Conservation (phyloP, 2,797 vertebrate species). For the Phoeniculus purpureus region DNA sequence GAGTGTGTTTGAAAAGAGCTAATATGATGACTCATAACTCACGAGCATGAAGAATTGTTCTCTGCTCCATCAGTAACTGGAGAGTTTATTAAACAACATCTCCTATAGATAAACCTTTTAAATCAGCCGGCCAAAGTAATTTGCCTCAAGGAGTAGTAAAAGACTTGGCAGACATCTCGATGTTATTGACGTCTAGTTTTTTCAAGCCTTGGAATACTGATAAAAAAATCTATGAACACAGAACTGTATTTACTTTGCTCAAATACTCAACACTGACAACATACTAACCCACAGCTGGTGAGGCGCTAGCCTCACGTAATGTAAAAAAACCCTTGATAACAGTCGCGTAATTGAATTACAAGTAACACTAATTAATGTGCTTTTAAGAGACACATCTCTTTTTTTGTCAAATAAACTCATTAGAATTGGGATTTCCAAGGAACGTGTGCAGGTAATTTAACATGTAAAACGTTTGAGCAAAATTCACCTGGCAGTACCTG, state of each 20-base stretch:
- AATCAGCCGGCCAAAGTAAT: not conserved
- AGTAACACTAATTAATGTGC: fast-evolving
- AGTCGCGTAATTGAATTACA: not conserved
- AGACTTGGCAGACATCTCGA: not conserved
- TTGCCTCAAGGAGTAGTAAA: not conserved
- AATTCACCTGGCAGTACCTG: not conserved
- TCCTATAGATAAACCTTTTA: not conserved
- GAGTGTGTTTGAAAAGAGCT: not conserved
- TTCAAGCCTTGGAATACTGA: not conserved
- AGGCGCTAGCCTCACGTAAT: not conserved
- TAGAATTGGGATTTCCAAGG: not conserved
- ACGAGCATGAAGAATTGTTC: not conserved
- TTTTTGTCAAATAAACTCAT: not conserved
- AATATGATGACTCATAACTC: not conserved
- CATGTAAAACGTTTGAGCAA: not conserved
- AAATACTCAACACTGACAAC: not conserved
- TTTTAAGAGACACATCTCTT: not conserved
- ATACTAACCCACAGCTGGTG: not conserved
- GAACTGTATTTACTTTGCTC: not conserved
- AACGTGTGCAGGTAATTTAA: not conserved
- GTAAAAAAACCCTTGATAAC: not conserved
- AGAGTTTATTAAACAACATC: not conserved
- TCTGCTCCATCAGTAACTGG: not conserved
- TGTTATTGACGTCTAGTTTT: not conserved
- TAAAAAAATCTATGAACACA: not conserved